Conservation (phyloP, 2,113 vertebrate species). For the Cyprinodon tularosa region DNA sequence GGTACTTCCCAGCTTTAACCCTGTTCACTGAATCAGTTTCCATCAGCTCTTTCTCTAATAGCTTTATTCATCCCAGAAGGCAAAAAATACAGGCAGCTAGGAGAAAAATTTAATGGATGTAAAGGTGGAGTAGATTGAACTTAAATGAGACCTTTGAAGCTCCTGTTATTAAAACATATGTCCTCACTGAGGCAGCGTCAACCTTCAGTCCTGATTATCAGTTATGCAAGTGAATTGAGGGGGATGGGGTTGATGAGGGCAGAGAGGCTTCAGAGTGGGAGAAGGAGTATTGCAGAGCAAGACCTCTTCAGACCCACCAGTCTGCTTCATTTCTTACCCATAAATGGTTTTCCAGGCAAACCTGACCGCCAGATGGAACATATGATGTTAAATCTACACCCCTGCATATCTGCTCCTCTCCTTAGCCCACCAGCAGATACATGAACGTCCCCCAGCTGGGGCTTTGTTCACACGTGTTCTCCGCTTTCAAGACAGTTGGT, state of each 20-base stretch:
- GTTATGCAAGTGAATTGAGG: conserved; percentile 52
- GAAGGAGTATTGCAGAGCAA: conserved; percentile 13
- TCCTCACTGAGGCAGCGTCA: conserved; percentile 6
- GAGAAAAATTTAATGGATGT: background rate
- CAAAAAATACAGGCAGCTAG: conserved; percentile 25
- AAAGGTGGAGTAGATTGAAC: conserved; percentile 20
- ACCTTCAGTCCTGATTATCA: conserved; percentile 11
- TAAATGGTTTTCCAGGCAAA: conserved; percentile 59
- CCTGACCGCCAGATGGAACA: conserved; percentile 61
- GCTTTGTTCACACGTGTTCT: conserved; percentile 28
- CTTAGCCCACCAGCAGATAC: conserved; percentile 37
- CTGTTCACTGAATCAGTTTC: background rate
- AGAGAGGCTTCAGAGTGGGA: conserved; percentile 57
- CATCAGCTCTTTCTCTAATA: conserved; percentile 39
- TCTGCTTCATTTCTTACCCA: conserved; percentile 49
- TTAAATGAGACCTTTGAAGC: background rate
- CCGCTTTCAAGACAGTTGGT: conserved; percentile 23
- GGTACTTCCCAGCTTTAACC: background rate
- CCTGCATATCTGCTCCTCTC: conserved; percentile 29
- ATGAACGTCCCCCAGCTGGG: conserved; percentile 41
- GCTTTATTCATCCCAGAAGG: conserved; percentile 45
- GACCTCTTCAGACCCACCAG: conserved; percentile 17
- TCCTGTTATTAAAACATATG: background rate
- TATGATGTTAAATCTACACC: conserved; percentile 50
- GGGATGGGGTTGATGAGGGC: conserved; percentile 17